Base-by-base conservation (phyloP, 1,140 invertebrate genomes). In the Eupeodes corollae region DNA sequence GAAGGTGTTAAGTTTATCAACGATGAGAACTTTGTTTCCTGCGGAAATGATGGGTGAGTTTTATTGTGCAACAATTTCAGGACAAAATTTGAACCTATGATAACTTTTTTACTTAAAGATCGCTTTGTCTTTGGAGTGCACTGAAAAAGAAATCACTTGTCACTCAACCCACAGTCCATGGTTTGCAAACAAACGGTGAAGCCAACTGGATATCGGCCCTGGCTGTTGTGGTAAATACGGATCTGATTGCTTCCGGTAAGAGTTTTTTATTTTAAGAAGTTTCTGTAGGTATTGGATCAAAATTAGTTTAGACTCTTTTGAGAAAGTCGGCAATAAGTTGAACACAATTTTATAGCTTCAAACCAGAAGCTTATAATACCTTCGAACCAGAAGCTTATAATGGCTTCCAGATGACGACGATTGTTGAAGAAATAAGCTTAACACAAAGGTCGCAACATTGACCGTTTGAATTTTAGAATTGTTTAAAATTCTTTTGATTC, bases 11-110 rank as follows among this genome's bases (percentile, higher is more conserved):
- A 83, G 63, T 72, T 95, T 26, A 80, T 98, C 18, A 92, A 95
- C 70, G 91, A 96, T 62, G 82, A 91, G 51, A 80, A 88, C 69
- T 98, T 98, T 72, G 70, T 97, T 0, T 88, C 90, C 8, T 86
- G 88, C 41, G 84, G 85, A 49, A 86, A 92, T 64, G 88, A 94
- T 74, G 94, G 94, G 72, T 79, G 69, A 66, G 58, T 59, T 10
- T 8, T 6, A 19, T 34, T 10, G n/a, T 21, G 15, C 42, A n/a
- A n/a, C n/a, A n/a, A n/a, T n/a, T n/a, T n/a, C n/a, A n/a, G n/a
- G n/a, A n/a, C 8, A 34, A 14, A 34, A 30, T 35, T 15, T 30
- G 2, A 42, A 44, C 15, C 48, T 44, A 35, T n/a, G 47, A 13
- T 47, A 13, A 41, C 44, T 43, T 45, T 37, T 47, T 34, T 45